A percentile compares a stretch with the other conserved stretches of the same genome.
These are phyloP conservation scores for Amitus sp. DNA, from an alignment of 2,888 invertebrate genomes.

Conservation along the genomic window DNA sequence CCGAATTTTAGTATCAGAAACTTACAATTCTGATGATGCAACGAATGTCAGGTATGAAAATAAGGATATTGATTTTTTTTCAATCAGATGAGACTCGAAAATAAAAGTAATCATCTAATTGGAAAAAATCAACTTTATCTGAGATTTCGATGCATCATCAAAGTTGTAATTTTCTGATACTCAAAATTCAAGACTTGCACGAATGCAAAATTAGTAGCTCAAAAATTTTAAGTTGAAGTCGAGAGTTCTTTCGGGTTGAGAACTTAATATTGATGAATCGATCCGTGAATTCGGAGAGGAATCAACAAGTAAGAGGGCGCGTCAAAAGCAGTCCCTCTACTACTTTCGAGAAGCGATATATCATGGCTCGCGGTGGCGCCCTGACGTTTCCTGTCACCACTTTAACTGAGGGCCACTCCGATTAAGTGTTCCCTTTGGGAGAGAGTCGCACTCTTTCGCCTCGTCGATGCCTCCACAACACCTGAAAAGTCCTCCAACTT, in stretches of 20 bases:
- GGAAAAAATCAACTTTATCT: no score
- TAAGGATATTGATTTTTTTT: no score
- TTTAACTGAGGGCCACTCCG: slow-evolving; percentile 61
- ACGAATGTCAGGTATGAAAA: no score
- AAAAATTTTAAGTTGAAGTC: no score
- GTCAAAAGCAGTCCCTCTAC: slow-evolving; percentile 41
- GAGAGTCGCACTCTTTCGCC: slow-evolving; percentile 51
- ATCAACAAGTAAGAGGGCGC: slow-evolving; percentile 58
- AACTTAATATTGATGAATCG: slow-evolving; percentile 14
- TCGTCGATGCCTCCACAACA: slow-evolving; percentile 42
- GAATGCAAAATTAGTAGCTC: no score
- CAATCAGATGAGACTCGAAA: no score
- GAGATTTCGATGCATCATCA: no score
- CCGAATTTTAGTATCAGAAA: no score
- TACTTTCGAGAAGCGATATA: slow-evolving; percentile 44
- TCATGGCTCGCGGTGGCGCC: slow-evolving; percentile 41
- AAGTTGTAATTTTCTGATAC: no score
- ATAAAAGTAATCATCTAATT: no score
- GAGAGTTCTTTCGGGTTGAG: background rate
- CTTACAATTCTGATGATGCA: no score
- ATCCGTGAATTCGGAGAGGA: slow-evolving; percentile 35
- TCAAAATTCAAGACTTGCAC: no score
- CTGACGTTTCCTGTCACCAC: slow-evolving; percentile 59
- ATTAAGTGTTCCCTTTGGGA: slow-evolving; percentile 56
- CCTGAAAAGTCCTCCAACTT: slow-evolving; percentile 20